Conservation (phyloP, 1,140 invertebrate species). For the Varroa destructor region DNA sequence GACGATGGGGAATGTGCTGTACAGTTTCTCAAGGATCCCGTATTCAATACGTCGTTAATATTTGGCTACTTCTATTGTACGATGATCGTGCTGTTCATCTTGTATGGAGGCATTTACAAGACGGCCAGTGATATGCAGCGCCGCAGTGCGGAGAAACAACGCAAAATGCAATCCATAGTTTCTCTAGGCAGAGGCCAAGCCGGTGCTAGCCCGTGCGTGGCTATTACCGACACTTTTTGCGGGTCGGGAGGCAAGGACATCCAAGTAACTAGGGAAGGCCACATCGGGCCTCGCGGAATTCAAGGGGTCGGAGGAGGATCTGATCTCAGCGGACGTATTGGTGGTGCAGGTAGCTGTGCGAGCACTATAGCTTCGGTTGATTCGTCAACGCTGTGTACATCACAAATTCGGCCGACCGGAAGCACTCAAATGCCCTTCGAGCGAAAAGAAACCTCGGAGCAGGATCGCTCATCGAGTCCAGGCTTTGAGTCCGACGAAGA, state of each 20-base stretch:
- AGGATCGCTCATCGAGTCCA: slow-evolving; percentile 81
- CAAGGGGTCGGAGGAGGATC: neutral
- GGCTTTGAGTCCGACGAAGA: slow-evolving; percentile 87
- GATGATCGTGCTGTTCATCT: slow-evolving; percentile 72
- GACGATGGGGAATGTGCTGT: slow-evolving; percentile 80
- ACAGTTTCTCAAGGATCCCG: slow-evolving; percentile 91
- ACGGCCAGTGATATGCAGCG: slow-evolving; percentile 96
- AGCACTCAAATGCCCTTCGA: slow-evolving; percentile 13
- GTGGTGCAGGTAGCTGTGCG: no score
- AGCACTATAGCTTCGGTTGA: neutral
- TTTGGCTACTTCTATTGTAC: slow-evolving; percentile 98
- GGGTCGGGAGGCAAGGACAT: neutral
- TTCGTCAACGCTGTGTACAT: neutral
- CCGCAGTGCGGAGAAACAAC: slow-evolving; percentile 84
- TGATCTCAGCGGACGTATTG: neutral
- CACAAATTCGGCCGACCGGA: neutral
- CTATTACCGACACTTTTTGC: neutral
- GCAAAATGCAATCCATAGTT: slow-evolving; percentile 85
- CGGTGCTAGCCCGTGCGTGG: slow-evolving; percentile 35
- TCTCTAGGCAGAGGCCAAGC: slow-evolving; percentile 62
- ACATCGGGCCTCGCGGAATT: neutral
- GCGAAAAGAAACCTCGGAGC: slow-evolving; percentile 41
- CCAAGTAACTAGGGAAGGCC: neutral
- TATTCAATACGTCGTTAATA: slow-evolving; percentile 91
- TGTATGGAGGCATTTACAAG: slow-evolving; percentile 95